A percentile compares a stretch with the other conserved stretches of the same genome.
These are phyloP conservation scores for Cydia splendana DNA, from an alignment of 1,140 invertebrate species.

Conservation along the genomic window DNA sequence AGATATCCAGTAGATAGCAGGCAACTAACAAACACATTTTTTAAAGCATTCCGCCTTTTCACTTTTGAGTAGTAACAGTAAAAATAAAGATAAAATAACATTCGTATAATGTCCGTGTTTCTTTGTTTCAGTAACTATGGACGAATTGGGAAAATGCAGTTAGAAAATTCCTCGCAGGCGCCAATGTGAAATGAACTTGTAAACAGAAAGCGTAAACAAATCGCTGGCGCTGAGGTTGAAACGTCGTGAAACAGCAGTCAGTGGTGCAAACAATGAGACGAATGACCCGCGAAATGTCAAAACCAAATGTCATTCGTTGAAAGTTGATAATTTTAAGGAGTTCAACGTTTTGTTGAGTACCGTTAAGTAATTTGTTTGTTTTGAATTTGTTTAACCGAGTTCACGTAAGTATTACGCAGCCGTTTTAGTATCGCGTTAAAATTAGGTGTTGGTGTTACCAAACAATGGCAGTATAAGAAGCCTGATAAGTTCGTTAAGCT, in stretches of 20 bases:
- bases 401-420: constrained; percentile 11
- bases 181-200: constrained; percentile 23
- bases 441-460: background rate
- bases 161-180: background rate
- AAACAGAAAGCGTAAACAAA: constrained; percentile 33
- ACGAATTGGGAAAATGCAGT: background rate
- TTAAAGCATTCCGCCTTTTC: background rate
- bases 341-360: constrained; percentile 7
- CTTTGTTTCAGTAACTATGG: background rate
- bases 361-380: background rate
- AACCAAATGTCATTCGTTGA: background rate
- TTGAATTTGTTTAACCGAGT: background rate
- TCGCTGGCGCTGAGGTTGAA: constrained; percentile 23
- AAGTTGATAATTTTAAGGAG: background rate
- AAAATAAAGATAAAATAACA: too few species aligned
- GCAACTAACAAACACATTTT: background rate
- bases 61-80: too few species aligned
- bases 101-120: background rate
- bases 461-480: constrained; percentile 16
- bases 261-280: constrained; percentile 11
- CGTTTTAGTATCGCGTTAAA: background rate
- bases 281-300: constrained; percentile 28
- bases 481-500: constrained; percentile 16
- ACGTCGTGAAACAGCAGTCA: constrained; percentile 13
- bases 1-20: background rate